A percentile compares a stretch with the other conserved stretches of the same genome.
Evolutionary conservation across 2,113 vertebrate species (phyloP).

Genomic region (Otocyon megalotis): DNA sequence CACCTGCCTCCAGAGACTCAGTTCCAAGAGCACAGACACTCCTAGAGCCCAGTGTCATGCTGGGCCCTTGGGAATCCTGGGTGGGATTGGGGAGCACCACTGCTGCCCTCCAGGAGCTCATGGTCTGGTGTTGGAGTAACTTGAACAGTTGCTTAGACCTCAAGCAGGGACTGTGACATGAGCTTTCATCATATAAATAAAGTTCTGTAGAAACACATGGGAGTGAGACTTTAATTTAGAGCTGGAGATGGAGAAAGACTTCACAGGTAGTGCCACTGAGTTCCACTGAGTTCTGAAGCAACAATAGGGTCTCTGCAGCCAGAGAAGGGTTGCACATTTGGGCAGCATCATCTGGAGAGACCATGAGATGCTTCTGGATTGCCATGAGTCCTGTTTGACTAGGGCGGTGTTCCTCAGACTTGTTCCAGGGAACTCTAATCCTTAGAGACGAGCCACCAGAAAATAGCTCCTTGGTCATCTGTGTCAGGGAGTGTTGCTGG

Average conservation of each 20-base stretch:
- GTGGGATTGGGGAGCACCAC: neutral
- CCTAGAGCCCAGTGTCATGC: rapidly evolving
- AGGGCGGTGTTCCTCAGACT: neutral
- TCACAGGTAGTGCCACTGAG: rapidly evolving
- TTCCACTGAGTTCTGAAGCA: neutral
- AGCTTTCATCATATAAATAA: neutral
- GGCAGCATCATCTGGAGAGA: neutral
- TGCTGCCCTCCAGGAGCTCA: neutral
- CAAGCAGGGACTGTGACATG: neutral
- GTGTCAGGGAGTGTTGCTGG: neutral
- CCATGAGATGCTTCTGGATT: neutral
- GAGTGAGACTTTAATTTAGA: neutral
- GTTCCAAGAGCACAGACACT: neutral
- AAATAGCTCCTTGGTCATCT: neutral
- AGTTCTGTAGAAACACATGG: neutral
- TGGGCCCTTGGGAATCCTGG: neutral
- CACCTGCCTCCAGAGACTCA: neutral
- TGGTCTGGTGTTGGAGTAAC: neutral
- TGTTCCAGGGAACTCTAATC: neutral
- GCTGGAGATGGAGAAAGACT: neutral
- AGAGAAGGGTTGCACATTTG: neutral
- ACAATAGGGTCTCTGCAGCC: neutral
- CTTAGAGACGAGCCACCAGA: neutral
- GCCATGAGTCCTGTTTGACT: neutral
- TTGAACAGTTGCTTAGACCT: neutral